These are phyloP conservation scores for Montipora capitata DNA, from an alignment of 92 coral and sea anemone genomes.

Conservation along the genomic window DNA sequence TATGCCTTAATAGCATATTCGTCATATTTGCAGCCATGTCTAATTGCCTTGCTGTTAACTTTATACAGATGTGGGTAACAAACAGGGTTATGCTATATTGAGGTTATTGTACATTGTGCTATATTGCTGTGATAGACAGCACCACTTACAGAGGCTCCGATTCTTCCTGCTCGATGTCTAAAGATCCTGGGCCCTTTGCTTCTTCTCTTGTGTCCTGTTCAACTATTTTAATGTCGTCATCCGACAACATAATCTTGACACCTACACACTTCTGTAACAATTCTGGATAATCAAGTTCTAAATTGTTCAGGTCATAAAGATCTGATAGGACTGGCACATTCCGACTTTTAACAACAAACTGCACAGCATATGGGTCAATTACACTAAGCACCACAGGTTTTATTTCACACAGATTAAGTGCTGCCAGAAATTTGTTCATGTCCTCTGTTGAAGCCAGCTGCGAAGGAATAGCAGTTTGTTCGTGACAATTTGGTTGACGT, in stretches of 20 bases:
- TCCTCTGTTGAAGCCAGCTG: conserved; percentile 1
- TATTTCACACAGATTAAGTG: not conserved
- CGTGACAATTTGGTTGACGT: not conserved
- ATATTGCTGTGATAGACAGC: conserved; percentile 62
- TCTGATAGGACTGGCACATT: conserved; percentile 40
- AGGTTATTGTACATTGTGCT: conserved; percentile 48
- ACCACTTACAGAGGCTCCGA: conserved; percentile 69
- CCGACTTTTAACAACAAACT: conserved; percentile 31
- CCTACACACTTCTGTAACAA: conserved; percentile 45
- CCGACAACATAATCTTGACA: conserved; percentile 38
- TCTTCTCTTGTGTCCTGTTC: conserved; percentile 60
- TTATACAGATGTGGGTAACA: conserved; percentile 60
- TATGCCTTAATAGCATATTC: conserved; percentile 57
- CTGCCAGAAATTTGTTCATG: not conserved
- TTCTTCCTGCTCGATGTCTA: conserved; percentile 75
- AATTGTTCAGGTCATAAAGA: conserved; percentile 25
- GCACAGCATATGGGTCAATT: not conserved
- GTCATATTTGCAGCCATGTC: conserved; percentile 69
- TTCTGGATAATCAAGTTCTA: conserved; percentile 55
- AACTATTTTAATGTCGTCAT: conserved; percentile 44
- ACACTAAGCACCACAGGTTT: not conserved
- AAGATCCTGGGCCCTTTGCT: conserved; percentile 60
- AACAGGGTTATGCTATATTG: conserved; percentile 33
- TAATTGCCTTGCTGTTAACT: conserved; percentile 46
- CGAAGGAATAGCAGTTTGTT: not conserved